Percentiles rank a stretch among this genome's conserved stretches.
These are phyloP conservation scores for Malurus splendens DNA, from an alignment of 2,797 vertebrate genomes.

Conservation along the genomic window DNA sequence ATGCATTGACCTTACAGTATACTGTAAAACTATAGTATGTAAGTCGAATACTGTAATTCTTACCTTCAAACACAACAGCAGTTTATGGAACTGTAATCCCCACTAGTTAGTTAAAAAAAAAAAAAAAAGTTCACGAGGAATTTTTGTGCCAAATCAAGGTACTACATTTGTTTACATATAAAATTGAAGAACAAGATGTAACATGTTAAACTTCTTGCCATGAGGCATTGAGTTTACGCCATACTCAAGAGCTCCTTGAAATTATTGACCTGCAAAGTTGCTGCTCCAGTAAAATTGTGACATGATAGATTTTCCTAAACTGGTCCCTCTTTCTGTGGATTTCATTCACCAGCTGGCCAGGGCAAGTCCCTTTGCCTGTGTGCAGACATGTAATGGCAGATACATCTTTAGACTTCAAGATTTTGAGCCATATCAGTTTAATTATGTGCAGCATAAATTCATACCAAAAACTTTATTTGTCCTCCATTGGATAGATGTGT, in stretches of 20 bases:
- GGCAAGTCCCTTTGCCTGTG: not conserved
- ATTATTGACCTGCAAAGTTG: not conserved
- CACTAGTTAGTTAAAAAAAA: not conserved
- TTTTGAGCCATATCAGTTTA: not conserved
- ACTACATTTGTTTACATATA: not conserved
- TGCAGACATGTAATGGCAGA: not conserved
- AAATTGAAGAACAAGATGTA: slow-evolving; percentile 2
- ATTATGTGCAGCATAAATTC: not conserved
- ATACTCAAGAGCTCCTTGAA: not conserved
- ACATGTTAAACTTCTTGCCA: not conserved
- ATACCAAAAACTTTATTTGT: not conserved
- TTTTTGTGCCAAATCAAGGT: not conserved
- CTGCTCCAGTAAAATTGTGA: not conserved
- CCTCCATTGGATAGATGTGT: not conserved
- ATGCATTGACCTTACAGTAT: not conserved
- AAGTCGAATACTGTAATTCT: not conserved
- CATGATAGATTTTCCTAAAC: not conserved
- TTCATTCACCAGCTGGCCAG: not conserved
- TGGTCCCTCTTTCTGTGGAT: not conserved
- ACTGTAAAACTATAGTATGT: not conserved
- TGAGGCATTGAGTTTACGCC: not conserved
- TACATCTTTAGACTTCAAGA: not conserved
- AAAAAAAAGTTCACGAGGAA: not conserved
- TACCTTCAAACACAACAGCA: not conserved
- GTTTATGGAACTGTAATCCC: not conserved